Base-by-base conservation (phyloP, 2,113 vertebrate genomes). In the Geococcyx californianus region DNA sequence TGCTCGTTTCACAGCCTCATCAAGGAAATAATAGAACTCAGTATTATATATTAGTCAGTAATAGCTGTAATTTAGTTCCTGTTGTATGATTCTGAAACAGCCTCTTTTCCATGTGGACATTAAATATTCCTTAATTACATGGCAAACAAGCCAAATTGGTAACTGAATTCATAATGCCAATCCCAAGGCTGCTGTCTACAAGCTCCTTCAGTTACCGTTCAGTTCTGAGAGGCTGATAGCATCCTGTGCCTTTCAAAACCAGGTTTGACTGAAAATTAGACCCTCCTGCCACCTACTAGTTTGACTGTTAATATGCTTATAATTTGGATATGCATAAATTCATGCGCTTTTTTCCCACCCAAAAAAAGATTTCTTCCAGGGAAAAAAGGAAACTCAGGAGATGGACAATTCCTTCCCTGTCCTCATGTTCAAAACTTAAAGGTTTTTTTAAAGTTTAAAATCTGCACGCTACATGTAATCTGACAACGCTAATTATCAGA, bases 101-200 rank as follows among this genome's bases (percentile, higher is more conserved):
- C 67, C 51, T 77, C 81, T 94, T 90, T 73, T 84, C 91, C 75
- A 69, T 1, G n/a, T 73, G 94, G 90, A 83, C 79, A 63, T 85
- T 40, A 94, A 93, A 67, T 84, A 94, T 90, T 91, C 90, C 87
- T 80, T 94, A 90, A 95, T 95, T 93, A 93, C 75, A 88, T 0
- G 15, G 85, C 88, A 84, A 97, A 95, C 38, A 20, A 90, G 92
- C 68, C 83, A 89, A 95, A 94, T 93, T 40, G 72, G 49, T 11
- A 8, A 36, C 56, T 84, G 69, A 84, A 85, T 75, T 83, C 72
- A 47, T 80, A 79, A 80, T 0, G 44, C 16, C 79, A 64, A 74
- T 66, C 62, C 75, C 69, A 44, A 73, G 67, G 75, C 64, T 40
- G 40, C 63, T 79, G 78, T 25, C 75, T 90, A 7, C 67, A 64